Percentiles rank a stretch among this genome's conserved stretches.
Conservation (phyloP, 2,888 invertebrate genomes). For the Blastobasis lacticolella region DNA sequence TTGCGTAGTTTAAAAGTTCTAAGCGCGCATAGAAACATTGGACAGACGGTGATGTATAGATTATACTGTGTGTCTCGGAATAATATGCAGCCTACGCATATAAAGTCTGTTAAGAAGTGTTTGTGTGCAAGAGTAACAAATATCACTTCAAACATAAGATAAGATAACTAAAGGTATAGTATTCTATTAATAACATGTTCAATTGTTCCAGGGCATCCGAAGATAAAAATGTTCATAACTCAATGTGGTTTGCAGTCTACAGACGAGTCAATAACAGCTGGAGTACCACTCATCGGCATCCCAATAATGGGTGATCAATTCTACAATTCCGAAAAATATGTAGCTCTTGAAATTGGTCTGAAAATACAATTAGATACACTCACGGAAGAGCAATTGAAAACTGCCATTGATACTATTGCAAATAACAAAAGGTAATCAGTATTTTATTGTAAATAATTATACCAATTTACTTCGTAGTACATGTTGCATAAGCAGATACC, state of each 20-base stretch:
- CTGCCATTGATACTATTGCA: constrained; percentile 17
- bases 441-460: too few species aligned
- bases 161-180: too few species aligned
- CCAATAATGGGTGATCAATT: constrained; percentile 44
- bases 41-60: too few species aligned
- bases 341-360: constrained; percentile 7
- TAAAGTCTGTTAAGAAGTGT: too few species aligned
- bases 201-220: constrained; percentile 11
- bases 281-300: constrained; percentile 37
- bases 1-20: too few species aligned
- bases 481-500: background rate
- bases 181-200: background rate
- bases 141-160: constrained; percentile 29
- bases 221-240: constrained; percentile 43
- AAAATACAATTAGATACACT: constrained; percentile 12
- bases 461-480: constrained; percentile 7
- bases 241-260: constrained; percentile 50
- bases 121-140: constrained; percentile 14
- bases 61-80: too few species aligned
- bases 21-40: too few species aligned
- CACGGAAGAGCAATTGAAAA: constrained; percentile 18
- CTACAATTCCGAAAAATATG: constrained; percentile 31
- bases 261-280: constrained; percentile 41
- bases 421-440: constrained; percentile 15
- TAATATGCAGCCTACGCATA: too few species aligned